Conservation (phyloP, 2,797 vertebrate genomes). For the Falco peregrinus region DNA sequence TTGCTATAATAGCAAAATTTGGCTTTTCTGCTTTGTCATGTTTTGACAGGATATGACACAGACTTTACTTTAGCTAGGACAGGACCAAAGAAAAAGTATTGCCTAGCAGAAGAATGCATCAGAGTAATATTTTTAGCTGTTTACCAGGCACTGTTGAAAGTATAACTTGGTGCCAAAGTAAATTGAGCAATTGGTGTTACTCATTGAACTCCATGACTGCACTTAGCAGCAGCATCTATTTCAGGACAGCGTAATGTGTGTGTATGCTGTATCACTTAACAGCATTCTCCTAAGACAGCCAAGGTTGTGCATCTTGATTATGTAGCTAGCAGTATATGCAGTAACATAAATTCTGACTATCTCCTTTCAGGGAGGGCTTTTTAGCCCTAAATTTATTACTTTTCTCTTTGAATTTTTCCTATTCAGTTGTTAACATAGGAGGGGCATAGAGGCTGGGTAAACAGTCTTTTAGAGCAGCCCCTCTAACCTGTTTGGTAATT, state of each 20-base stretch:
- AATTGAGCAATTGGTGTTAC: slow-evolving; percentile 36
- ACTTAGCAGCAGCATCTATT: background rate
- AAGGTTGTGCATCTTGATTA: background rate
- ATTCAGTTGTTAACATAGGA: background rate
- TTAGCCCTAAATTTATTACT: background rate
- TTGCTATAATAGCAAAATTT: background rate
- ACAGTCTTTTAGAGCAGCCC: background rate
- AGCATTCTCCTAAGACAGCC: background rate
- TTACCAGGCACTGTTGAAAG: slow-evolving; percentile 24
- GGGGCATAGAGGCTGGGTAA: background rate
- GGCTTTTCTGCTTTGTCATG: background rate
- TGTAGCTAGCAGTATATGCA: rapidly evolving
- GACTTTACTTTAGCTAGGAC: slow-evolving; percentile 1
- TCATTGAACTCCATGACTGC: background rate
- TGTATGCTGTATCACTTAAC: background rate
- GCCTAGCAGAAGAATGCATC: slow-evolving; percentile 42
- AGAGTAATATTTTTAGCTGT: slow-evolving; percentile 52
- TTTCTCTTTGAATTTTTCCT: background rate
- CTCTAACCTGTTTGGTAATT: background rate
- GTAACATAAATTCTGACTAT: background rate
- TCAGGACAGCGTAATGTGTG: background rate
- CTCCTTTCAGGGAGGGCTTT: background rate
- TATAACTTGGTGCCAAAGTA: slow-evolving; percentile 1
- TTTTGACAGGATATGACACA: slow-evolving; percentile 44
- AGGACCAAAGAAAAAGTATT: background rate